A percentile compares a stretch with the other conserved stretches of the same genome.
These are phyloP conservation scores for Gymnocheta viridis DNA, from an alignment of 2,888 invertebrate species.

Conservation along the genomic window DNA sequence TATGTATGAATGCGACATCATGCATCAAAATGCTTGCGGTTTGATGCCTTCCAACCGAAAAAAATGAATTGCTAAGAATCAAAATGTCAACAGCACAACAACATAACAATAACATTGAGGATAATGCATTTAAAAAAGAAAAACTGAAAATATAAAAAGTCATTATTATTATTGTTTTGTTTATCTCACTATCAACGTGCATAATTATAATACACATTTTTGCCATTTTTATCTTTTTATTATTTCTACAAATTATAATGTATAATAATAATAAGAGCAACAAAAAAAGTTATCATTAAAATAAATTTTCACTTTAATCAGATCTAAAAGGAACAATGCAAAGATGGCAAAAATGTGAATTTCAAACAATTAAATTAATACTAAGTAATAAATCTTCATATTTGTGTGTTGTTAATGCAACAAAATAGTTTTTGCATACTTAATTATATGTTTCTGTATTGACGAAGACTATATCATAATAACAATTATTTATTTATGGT, in stretches of 20 bases:
- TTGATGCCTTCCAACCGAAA: slow-evolving; percentile 65
- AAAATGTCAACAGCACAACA: slow-evolving; percentile 49
- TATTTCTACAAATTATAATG: not conserved
- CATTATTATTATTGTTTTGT: slow-evolving; percentile 41
- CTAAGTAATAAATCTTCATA: too few species aligned
- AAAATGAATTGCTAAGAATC: slow-evolving; percentile 42
- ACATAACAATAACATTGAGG: slow-evolving; percentile 49
- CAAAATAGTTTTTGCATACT: too few species aligned
- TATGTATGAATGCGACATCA: slow-evolving; percentile 15
- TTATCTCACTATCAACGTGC: slow-evolving; percentile 9
- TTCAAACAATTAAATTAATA: not conserved
- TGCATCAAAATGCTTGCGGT: slow-evolving; percentile 61
- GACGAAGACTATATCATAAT: too few species aligned
- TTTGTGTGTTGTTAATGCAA: too few species aligned
- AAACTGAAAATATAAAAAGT: slow-evolving; percentile 11
- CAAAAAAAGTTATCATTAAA: slow-evolving; percentile 6
- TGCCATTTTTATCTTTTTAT: not conserved
- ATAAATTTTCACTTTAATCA: slow-evolving; percentile 53
- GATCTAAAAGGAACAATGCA: slow-evolving; percentile 13
- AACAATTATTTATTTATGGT: too few species aligned
- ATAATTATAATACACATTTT: slow-evolving; percentile 32
- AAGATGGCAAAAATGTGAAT: not conserved
- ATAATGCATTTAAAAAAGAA: slow-evolving; percentile 39
- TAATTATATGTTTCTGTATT: too few species aligned
- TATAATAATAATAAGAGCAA: not conserved